A percentile compares a stretch with the other conserved stretches of the same genome.
Conservation (phyloP, 2,113 vertebrate species). For the Etheostoma spectabile region DNA sequence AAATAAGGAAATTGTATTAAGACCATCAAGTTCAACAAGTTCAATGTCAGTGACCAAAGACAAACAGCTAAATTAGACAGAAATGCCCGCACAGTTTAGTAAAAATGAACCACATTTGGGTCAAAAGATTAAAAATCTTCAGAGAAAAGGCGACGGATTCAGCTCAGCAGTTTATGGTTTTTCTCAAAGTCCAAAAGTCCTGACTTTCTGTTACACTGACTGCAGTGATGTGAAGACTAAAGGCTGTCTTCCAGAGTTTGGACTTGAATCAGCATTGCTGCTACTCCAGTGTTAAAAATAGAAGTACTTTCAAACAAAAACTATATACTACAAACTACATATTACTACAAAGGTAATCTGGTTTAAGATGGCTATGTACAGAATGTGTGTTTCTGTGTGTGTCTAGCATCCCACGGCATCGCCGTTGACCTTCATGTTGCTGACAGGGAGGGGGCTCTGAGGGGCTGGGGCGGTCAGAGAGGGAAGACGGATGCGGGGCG, state of each 20-base stretch:
- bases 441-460: constrained; percentile 44
- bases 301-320: constrained; percentile 13
- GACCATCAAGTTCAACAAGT: constrained; percentile 19
- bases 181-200: not conserved
- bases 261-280: not conserved
- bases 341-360: constrained; percentile 7
- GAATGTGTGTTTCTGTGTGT: not conserved
- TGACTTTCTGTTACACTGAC: not conserved
- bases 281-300: constrained; percentile 24
- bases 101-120: not conserved
- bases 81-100: not conserved
- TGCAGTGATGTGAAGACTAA: constrained; percentile 3
- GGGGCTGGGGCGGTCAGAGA: constrained; percentile 39
- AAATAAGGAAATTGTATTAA: constrained; percentile 47
- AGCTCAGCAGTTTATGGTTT: not conserved
- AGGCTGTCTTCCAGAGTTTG: not conserved
- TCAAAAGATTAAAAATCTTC: not conserved
- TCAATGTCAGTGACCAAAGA: constrained; percentile 15
- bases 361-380: not conserved
- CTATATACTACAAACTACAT: not conserved
- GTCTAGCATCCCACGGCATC: constrained; percentile 79
- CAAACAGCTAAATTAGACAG: not conserved
- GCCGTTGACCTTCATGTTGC: constrained; percentile 68
- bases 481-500: constrained; percentile 62
- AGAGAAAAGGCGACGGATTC: not conserved